Evolutionary conservation across 1,140 invertebrate species (phyloP).

Genomic region (Mamestra configurata): DNA sequence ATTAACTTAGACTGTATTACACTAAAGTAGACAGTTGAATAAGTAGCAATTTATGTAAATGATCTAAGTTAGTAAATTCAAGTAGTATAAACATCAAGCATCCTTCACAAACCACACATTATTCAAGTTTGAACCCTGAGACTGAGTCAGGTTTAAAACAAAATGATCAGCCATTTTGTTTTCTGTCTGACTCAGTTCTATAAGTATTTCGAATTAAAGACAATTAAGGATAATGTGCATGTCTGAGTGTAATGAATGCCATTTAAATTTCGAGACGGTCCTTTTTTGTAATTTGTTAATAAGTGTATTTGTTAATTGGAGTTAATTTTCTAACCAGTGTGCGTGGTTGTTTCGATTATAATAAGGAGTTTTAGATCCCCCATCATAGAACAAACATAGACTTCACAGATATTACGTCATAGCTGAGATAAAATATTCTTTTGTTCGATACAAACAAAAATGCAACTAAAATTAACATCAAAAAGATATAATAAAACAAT

Average conservation of each 20-base stretch:
- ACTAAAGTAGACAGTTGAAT: background rate
- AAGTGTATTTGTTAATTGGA: background rate
- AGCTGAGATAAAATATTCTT: background rate
- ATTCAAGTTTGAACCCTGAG: background rate
- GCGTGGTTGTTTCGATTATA: background rate
- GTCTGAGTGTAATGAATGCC: constrained; percentile 13
- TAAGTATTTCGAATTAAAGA: background rate
- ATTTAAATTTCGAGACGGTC: background rate
- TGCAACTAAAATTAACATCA: background rate
- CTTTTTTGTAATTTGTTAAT: background rate
- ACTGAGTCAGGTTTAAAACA: too few species aligned
- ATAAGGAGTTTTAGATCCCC: background rate
- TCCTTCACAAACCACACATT: background rate
- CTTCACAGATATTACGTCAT: background rate
- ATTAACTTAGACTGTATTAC: too few species aligned
- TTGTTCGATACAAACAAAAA: constrained; percentile 31
- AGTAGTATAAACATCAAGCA: background rate
- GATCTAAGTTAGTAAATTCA: background rate
- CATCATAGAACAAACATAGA: background rate
- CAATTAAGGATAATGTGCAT: background rate
- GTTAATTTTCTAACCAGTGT: background rate
- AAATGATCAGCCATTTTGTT: background rate
- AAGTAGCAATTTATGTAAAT: background rate
- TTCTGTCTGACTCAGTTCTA: background rate
- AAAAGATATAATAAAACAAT: constrained; percentile 10